phyloP scores from a whole-genome alignment of 2,797 vertebrate genomes.

The Coccyzus lansbergi region DNA sequence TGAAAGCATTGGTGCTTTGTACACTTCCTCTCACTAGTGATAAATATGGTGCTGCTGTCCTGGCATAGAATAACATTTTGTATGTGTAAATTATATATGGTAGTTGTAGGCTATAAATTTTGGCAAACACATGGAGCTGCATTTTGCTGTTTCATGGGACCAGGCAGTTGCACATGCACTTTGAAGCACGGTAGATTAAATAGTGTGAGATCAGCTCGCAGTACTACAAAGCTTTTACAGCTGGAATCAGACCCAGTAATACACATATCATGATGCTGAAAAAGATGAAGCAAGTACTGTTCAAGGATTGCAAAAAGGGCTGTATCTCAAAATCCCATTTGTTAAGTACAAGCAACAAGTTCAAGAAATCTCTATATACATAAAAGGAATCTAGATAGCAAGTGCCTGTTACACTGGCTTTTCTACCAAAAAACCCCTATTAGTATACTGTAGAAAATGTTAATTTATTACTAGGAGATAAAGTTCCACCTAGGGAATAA shows the following conservation, averaged over 20 bases:
- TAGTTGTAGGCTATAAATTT: background rate
- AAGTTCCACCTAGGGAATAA: background rate
- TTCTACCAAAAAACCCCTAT: background rate
- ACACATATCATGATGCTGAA: background rate
- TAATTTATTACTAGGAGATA: background rate
- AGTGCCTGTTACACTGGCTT: background rate
- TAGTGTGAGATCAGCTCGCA: background rate
- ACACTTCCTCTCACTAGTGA: background rate
- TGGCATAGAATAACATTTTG: background rate
- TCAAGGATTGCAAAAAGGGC: background rate
- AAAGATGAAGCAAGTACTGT: background rate
- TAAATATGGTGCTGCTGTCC: background rate
- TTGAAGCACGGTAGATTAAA: background rate
- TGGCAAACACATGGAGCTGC: background rate
- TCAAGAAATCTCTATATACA: background rate
- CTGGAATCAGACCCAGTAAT: background rate
- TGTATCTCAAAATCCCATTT: background rate
- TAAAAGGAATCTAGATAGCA: background rate
- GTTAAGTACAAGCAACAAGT: background rate
- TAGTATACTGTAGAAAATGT: background rate
- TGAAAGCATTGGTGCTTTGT: background rate
- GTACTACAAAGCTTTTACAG: background rate
- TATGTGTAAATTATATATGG: background rate
- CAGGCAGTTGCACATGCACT: background rate
- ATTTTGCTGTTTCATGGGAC: slow-evolving; percentile 9